Conservation (phyloP, 2,113 vertebrate species). For the Penelope pileata region DNA sequence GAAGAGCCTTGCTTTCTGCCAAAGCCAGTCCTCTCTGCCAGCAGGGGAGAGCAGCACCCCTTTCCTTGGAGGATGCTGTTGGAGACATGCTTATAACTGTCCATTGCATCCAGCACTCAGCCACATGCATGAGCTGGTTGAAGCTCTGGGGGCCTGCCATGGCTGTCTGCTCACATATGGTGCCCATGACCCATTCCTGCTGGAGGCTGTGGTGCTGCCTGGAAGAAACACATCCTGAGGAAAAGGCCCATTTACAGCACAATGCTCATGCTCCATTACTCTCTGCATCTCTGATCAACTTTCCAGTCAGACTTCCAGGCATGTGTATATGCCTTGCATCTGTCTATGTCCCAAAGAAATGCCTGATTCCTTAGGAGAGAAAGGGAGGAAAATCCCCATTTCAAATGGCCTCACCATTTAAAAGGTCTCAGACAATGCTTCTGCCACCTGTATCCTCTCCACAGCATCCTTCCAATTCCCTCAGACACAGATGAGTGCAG, state of each 20-base stretch:
- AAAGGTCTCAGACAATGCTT: neutral
- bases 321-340: neutral
- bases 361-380: neutral
- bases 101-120: rapidly evolving
- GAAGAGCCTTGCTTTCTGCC: neutral
- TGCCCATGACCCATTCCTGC: rapidly evolving
- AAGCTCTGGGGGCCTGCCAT: neutral
- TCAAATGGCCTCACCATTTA: neutral
- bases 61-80: neutral
- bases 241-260: neutral
- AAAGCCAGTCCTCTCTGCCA: neutral
- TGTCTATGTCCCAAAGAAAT: neutral
- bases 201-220: neutral
- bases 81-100: neutral
- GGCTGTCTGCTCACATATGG: neutral
- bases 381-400: neutral
- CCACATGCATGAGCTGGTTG: neutral
- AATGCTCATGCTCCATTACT: neutral
- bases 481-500: rapidly evolving
- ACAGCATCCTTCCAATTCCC: neutral
- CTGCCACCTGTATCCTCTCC: neutral
- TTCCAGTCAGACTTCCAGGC: neutral
- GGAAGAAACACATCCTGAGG: neutral
- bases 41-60: neutral
- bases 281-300: neutral